Percentiles rank a stretch among this genome's conserved stretches.
These are phyloP conservation scores for Hyles vespertilio DNA, from an alignment of 1,140 invertebrate genomes.

Conservation along the genomic window DNA sequence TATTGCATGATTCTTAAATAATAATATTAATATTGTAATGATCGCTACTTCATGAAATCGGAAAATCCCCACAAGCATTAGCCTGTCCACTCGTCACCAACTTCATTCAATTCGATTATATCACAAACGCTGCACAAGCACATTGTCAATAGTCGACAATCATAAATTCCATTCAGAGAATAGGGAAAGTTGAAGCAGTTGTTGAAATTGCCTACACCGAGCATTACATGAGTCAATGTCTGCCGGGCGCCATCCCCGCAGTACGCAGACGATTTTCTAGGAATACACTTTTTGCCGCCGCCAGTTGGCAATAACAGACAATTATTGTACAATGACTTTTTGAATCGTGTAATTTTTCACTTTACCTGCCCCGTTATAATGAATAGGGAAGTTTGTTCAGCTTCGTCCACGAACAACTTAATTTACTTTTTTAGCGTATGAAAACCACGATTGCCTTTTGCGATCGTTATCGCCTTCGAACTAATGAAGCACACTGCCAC, in stretches of 20 bases:
- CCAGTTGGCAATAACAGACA: slow-evolving; percentile 43
- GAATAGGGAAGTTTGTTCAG: neutral
- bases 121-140: too few relatives aligned
- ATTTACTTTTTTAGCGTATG: neutral
- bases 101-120: too few relatives aligned
- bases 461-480: neutral
- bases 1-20: too few relatives aligned
- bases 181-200: slow-evolving; percentile 8
- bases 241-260: slow-evolving; percentile 26
- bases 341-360: slow-evolving; percentile 18
- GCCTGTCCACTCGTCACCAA: too few relatives aligned
- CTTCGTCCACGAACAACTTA: neutral
- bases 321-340: slow-evolving; percentile 50
- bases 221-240: slow-evolving; percentile 50
- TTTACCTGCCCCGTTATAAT: neutral
- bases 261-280: slow-evolving; percentile 43
- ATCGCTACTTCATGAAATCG: too few relatives aligned
- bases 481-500: too few relatives aligned
- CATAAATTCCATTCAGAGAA: too few relatives aligned
- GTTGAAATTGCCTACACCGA: slow-evolving; percentile 41
- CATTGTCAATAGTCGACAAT: too few relatives aligned
- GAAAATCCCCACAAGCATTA: too few relatives aligned
- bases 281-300: slow-evolving; percentile 39
- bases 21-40: too few relatives aligned
- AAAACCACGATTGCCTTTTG: neutral